Evolutionary conservation across 2,888 invertebrate genomes (phyloP).

Genomic region (Drosophila heteroneura): DNA sequence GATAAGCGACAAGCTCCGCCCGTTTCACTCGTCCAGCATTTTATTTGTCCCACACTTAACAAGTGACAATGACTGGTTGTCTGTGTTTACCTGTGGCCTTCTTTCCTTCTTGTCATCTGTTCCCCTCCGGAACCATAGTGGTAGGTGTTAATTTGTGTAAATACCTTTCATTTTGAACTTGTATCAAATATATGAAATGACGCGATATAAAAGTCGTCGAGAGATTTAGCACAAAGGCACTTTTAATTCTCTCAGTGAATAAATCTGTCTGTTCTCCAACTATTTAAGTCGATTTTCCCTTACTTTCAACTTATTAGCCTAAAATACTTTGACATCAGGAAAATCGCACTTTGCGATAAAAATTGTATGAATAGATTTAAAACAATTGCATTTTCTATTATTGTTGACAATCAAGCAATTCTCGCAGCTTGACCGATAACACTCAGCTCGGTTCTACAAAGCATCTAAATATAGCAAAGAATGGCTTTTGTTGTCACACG

Average conservation of each 20-base stretch:
- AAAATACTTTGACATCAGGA: background rate
- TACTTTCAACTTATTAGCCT: background rate
- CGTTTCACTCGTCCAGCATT: background rate
- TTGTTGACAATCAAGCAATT: conserved; percentile 33
- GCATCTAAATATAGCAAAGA: conserved; percentile 31
- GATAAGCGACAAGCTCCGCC: conserved; percentile 29
- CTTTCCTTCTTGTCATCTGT: background rate
- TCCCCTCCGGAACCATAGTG: conserved; percentile 14
- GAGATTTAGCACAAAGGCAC: background rate
- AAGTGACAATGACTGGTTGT: conserved; percentile 62
- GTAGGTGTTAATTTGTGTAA: conserved; percentile 59
- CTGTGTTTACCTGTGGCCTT: conserved; percentile 41
- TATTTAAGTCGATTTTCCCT: background rate
- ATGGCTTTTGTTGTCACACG: conserved; percentile 30
- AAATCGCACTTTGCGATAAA: background rate
- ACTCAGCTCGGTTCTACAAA: conserved; percentile 13
- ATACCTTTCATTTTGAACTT: conserved; percentile 29
- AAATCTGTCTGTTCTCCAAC: background rate
- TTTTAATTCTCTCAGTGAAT: background rate
- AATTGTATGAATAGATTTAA: background rate
- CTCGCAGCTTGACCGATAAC: conserved; percentile 46
- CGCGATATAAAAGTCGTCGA: background rate
- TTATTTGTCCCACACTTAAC: conserved; percentile 59
- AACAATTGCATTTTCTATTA: conserved; percentile 18
- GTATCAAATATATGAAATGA: conserved; percentile 3